phyloP scores from a whole-genome alignment of 2,113 vertebrate species.

The Leptocoma aspasia region DNA sequence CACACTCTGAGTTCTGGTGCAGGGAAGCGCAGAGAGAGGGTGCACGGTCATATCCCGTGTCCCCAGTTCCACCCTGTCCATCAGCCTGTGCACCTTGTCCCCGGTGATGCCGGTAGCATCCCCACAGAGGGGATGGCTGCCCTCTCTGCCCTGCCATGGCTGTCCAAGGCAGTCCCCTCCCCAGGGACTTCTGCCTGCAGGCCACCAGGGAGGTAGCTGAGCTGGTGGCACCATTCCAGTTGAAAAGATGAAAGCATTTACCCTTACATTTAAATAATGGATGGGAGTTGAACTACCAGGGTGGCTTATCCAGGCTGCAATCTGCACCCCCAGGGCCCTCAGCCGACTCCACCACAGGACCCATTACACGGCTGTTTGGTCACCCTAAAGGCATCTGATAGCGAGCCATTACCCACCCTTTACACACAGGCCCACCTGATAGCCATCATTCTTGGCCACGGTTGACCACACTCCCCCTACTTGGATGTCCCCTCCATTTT shows the following conservation, averaged over 20 bases:
- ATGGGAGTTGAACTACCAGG: background rate
- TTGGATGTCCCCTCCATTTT: background rate
- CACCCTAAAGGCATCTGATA: conserved; percentile 56
- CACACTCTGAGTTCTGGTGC: background rate
- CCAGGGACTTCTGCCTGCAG: background rate
- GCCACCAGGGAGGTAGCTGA: background rate
- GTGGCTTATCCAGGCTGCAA: conserved; percentile 46
- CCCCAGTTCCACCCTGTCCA: background rate
- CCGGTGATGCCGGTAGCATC: background rate
- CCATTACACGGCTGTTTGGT: conserved; percentile 62
- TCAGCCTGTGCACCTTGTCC: background rate
- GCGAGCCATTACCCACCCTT: background rate
- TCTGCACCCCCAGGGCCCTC: conserved; percentile 34
- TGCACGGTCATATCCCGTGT: rapidly evolving
- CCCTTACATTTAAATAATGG: conserved; percentile 51
- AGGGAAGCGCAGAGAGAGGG: background rate
- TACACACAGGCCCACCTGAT: background rate
- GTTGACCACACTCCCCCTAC: background rate
- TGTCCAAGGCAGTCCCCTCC: background rate
- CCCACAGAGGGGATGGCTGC: background rate
- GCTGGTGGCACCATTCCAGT: background rate
- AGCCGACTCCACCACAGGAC: background rate
- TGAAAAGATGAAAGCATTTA: conserved; percentile 52
- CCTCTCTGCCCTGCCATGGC: background rate
- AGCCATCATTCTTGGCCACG: conserved; percentile 49